A percentile compares a stretch with the other conserved stretches of the same genome.
phyloP scores from a whole-genome alignment of 2,888 invertebrate species.

The Lottia gigantea region DNA sequence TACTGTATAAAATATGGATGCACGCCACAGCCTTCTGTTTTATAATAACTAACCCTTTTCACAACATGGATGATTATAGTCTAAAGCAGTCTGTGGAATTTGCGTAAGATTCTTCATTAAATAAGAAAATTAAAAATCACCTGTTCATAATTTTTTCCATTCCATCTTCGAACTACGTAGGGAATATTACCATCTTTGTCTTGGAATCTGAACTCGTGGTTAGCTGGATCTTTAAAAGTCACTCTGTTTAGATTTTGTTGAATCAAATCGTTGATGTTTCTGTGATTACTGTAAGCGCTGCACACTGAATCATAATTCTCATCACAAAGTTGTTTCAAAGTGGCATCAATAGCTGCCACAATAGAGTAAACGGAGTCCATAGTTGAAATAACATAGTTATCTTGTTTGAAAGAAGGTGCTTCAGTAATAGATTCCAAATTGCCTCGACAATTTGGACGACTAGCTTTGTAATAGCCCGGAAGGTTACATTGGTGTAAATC shows the following conservation, averaged over 20 bases:
- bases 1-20: no score
- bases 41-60: not conserved
- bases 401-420: slow-evolving; percentile 38
- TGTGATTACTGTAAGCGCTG: slow-evolving; percentile 34
- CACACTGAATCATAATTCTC: slow-evolving; percentile 43
- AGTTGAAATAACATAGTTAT: slow-evolving; percentile 58
- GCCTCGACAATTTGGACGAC: not conserved
- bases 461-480: slow-evolving; percentile 36
- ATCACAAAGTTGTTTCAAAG: slow-evolving; percentile 58
- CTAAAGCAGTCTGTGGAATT: not conserved
- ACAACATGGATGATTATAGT: not conserved
- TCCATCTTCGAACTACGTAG: slow-evolving; percentile 34
- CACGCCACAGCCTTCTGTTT: not conserved
- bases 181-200: slow-evolving; percentile 45
- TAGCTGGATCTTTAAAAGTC: slow-evolving; percentile 38
- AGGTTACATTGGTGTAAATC: slow-evolving; percentile 52
- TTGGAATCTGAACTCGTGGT: slow-evolving; percentile 42
- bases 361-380: slow-evolving; percentile 67
- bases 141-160: slow-evolving; percentile 31
- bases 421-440: slow-evolving; percentile 18
- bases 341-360: slow-evolving; percentile 62
- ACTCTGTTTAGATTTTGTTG: slow-evolving; percentile 45
- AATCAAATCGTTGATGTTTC: slow-evolving; percentile 37
- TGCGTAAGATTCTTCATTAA: no score
- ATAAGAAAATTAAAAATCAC: slow-evolving; percentile 26